These are phyloP conservation scores for Taphrorychus bicolor DNA, from an alignment of 2,888 invertebrate species.

Conservation along the genomic window DNA sequence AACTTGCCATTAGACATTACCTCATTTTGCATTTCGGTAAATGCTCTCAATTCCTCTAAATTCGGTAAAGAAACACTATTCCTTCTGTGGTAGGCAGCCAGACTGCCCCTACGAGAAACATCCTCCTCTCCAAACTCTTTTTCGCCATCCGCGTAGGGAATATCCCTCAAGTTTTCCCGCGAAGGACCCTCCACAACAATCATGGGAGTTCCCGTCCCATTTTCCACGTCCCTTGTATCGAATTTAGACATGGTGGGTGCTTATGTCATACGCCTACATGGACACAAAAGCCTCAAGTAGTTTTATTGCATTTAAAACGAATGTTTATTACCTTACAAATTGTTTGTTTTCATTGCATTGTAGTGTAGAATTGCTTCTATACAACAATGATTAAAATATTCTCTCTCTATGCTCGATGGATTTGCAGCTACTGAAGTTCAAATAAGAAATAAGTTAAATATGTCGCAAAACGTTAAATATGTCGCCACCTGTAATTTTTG, in stretches of 20 bases:
- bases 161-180: slow-evolving; percentile 36
- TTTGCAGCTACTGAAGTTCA: background rate
- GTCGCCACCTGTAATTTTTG: background rate
- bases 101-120: slow-evolving; percentile 16
- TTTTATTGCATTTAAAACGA: background rate
- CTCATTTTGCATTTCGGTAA: slow-evolving; percentile 42
- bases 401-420: background rate
- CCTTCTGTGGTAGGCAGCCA: slow-evolving; percentile 61
- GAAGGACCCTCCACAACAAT: slow-evolving; percentile 48
- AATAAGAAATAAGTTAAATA: background rate
- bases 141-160: slow-evolving; percentile 29
- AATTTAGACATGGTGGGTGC: background rate
- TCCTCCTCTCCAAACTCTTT: slow-evolving; percentile 4
- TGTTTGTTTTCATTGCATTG: background rate
- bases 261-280: background rate
- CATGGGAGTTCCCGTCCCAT: slow-evolving; percentile 39
- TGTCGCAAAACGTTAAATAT: background rate
- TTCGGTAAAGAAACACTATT: slow-evolving; percentile 80
- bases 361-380: background rate
- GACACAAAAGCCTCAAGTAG: background rate
- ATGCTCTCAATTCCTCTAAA: slow-evolving; percentile 70
- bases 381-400: background rate
- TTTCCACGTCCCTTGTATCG: background rate
- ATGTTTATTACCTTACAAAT: background rate
- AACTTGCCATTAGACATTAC: no score